Conservation (phyloP, 1,140 invertebrate genomes). For the Xylocopa sonorina region DNA sequence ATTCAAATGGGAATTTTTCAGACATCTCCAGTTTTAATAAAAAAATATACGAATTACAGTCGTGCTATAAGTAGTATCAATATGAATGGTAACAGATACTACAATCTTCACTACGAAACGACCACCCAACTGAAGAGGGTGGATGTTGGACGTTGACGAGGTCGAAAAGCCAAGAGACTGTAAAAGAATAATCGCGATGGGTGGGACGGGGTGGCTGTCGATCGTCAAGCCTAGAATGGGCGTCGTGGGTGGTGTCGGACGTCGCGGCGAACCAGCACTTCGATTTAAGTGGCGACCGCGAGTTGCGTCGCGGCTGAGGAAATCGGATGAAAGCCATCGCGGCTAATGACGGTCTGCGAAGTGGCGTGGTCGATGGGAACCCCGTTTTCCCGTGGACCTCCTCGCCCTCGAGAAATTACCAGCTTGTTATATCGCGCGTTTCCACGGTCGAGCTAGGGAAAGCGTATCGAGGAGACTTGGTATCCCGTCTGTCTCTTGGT, state of each 20-base stretch:
- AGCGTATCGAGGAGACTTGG: background rate
- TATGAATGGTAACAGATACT: too few relatives aligned
- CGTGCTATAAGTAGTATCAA: too few relatives aligned
- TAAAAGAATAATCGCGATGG: background rate
- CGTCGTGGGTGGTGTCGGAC: constrained; percentile 46
- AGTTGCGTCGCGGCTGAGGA: constrained; percentile 42
- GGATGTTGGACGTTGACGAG: background rate
- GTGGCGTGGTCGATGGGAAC: constrained; percentile 27
- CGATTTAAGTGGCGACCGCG: constrained; percentile 59
- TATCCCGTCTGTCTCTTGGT: too few relatives aligned
- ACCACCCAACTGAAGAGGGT: too few relatives aligned
- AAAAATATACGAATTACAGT: too few relatives aligned
- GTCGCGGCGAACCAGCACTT: constrained; percentile 54
- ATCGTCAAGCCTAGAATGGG: constrained; percentile 26
- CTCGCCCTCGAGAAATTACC: background rate
- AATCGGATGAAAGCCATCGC: constrained; percentile 72
- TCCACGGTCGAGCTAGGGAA: background rate
- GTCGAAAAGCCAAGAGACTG: background rate
- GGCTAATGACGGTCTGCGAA: background rate
- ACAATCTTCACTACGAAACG: too few relatives aligned
- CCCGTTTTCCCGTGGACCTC: constrained; percentile 22
- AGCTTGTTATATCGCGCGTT: background rate
- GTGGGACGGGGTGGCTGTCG: background rate
- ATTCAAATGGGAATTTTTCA: too few relatives aligned
- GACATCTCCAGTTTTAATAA: too few relatives aligned